Conservation (phyloP, 2,888 invertebrate species). For the Polydrusus tereticollis region DNA sequence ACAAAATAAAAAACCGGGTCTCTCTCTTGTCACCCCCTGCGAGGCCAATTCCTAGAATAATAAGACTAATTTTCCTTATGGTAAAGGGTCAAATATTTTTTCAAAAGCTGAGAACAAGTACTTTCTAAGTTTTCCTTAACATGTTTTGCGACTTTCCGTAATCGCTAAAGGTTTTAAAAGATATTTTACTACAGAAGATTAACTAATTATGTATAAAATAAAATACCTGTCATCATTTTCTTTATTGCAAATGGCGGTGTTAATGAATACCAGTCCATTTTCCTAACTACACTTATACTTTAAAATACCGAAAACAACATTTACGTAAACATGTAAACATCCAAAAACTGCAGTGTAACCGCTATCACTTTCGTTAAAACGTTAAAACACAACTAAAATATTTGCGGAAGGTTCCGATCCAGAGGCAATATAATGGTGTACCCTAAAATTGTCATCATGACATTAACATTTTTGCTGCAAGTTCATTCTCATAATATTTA, state of each 20-base stretch:
- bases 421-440: conserved; percentile 26
- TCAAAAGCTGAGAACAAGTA: too few species aligned
- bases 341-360: conserved; percentile 17
- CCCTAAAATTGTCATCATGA: conserved; percentile 48
- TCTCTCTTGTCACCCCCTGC: too few species aligned
- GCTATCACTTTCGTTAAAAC: conserved; percentile 40
- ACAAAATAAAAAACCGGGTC: too few species aligned
- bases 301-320: conserved; percentile 20
- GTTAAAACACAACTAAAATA: conserved; percentile 40
- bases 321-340: conserved; percentile 16
- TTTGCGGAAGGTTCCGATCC: conserved; percentile 35
- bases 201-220: not conserved
- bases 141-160: too few species aligned
- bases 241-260: conserved; percentile 26
- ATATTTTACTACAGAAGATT: too few species aligned
- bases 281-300: conserved; percentile 18
- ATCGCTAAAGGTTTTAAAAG: too few species aligned
- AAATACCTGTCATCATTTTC: conserved; percentile 32
- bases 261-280: conserved; percentile 14
- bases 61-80: too few species aligned
- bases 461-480: conserved; percentile 47
- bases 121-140: too few species aligned
- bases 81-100: too few species aligned
- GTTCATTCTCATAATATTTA: conserved; percentile 38
- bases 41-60: too few species aligned